Evolutionary conservation across 2,797 vertebrate genomes (phyloP).

Genomic region (Astyanax mexicanus): DNA sequence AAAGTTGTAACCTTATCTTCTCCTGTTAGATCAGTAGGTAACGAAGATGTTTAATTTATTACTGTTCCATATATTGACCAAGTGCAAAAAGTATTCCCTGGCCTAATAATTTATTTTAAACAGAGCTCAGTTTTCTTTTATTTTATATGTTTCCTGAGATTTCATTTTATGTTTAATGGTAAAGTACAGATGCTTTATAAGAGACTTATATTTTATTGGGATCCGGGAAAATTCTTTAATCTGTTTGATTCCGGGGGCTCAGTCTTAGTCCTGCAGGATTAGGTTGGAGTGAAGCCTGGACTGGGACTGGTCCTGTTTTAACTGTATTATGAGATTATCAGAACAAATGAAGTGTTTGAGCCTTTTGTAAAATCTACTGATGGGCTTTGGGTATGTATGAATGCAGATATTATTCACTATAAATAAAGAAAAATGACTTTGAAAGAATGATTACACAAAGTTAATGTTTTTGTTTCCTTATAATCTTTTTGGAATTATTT

Average conservation of each 20-base stretch:
- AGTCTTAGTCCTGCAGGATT: no score
- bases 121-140: conserved; percentile 41
- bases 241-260: conserved; percentile 34
- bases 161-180: conserved; percentile 79
- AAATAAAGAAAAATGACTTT: conserved; percentile 14
- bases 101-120: not conserved
- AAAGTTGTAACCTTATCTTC: not conserved
- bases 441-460: not conserved
- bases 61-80: conserved; percentile 29
- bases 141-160: conserved; percentile 34
- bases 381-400: conserved; percentile 64
- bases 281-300: no score
- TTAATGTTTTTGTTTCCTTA: not conserved
- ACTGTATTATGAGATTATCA: conserved; percentile 53
- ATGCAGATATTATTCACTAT: conserved; percentile 13
- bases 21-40: conserved; percentile 33
- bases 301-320: no score
- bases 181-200: conserved; percentile 74
- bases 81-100: conserved; percentile 10
- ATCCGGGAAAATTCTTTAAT: conserved; percentile 78
- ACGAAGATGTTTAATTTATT: conserved; percentile 46
- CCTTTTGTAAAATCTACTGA: conserved; percentile 68
- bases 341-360: conserved; percentile 78
- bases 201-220: conserved; percentile 82
- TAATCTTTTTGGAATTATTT: not conserved